Evolutionary conservation across 2,888 invertebrate species (phyloP).

Genomic region (Panopea generosa): DNA sequence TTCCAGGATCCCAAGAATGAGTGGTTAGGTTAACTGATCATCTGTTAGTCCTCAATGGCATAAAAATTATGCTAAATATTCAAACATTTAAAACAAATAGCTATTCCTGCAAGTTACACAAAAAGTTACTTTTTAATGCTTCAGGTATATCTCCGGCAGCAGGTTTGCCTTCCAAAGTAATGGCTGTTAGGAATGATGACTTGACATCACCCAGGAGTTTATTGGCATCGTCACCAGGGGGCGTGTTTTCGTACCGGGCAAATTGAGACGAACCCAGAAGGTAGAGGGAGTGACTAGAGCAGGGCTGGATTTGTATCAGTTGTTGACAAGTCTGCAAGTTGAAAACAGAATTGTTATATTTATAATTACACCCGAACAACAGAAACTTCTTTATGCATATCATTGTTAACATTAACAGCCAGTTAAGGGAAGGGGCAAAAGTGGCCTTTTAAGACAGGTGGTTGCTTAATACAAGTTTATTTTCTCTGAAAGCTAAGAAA

Average conservation of each 20-base stretch:
- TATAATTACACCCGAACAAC: too few species aligned
- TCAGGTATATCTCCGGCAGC: conserved; percentile 76
- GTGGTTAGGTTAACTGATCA: too few species aligned
- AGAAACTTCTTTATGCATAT: too few species aligned
- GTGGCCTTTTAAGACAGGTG: too few species aligned
- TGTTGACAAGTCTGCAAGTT: conserved; percentile 80
- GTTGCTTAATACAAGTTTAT: too few species aligned
- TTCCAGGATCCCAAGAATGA: too few species aligned
- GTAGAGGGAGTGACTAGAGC: conserved; percentile 80
- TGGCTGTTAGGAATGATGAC: conserved; percentile 78
- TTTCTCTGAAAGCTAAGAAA: too few species aligned
- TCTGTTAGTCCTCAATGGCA: too few species aligned
- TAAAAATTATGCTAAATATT: too few species aligned
- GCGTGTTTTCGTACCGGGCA: conserved; percentile 78
- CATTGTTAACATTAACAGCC: too few species aligned
- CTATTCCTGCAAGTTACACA: neutral
- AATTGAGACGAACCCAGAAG: conserved; percentile 82
- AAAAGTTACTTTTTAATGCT: conserved; percentile 76
- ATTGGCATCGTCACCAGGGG: conserved; percentile 72
- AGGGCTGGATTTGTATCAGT: conserved; percentile 80
- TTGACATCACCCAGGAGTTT: conserved; percentile 76
- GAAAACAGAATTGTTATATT: neutral
- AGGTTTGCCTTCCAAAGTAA: conserved; percentile 81
- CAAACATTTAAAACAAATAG: too few species aligned
- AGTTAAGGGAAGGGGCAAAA: too few species aligned